Conservation (phyloP, 2,797 vertebrate species). For the Austrolebias charrua region DNA sequence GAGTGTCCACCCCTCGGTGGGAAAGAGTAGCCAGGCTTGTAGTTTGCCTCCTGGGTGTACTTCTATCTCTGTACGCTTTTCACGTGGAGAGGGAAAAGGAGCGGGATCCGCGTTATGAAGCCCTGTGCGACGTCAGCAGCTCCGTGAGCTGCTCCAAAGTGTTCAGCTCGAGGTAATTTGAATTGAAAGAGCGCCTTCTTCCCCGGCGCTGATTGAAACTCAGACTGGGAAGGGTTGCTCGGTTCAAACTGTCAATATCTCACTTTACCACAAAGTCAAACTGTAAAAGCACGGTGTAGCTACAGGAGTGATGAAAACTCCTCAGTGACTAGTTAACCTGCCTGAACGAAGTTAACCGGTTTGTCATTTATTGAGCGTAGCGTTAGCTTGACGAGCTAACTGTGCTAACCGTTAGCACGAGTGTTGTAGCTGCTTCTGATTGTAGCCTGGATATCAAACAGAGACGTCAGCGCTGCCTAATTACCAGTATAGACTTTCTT, state of each 20-base stretch:
- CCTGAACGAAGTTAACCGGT: slow-evolving; percentile 4
- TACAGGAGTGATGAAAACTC: background rate
- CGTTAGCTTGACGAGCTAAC: slow-evolving; percentile 57
- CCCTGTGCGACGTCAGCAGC: slow-evolving; percentile 91
- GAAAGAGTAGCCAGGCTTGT: slow-evolving; percentile 91
- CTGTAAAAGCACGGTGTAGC: background rate
- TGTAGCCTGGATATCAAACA: slow-evolving; percentile 9
- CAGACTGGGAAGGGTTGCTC: slow-evolving; percentile 58
- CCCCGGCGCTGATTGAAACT: slow-evolving; percentile 65
- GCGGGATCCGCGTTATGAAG: slow-evolving; percentile 84
- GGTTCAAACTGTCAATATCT: slow-evolving; percentile 48
- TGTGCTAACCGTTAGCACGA: slow-evolving; percentile 56
- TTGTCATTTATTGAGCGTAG: slow-evolving; percentile 16
- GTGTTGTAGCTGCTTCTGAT: slow-evolving; percentile 18
- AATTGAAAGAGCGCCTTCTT: slow-evolving; percentile 69
- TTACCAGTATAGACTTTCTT: background rate
- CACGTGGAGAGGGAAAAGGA: slow-evolving; percentile 93
- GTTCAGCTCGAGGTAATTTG: slow-evolving; percentile 93
- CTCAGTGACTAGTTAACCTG: background rate
- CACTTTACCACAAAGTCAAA: background rate
- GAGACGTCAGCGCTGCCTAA: background rate
- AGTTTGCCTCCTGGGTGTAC: slow-evolving; percentile 91
- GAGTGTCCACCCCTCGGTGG: slow-evolving; percentile 98
- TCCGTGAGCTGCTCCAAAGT: slow-evolving; percentile 96
- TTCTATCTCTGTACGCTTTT: slow-evolving; percentile 91